These are phyloP conservation scores for Trichonephila clavata DNA, from an alignment of 1,140 invertebrate genomes.

Conservation along the genomic window DNA sequence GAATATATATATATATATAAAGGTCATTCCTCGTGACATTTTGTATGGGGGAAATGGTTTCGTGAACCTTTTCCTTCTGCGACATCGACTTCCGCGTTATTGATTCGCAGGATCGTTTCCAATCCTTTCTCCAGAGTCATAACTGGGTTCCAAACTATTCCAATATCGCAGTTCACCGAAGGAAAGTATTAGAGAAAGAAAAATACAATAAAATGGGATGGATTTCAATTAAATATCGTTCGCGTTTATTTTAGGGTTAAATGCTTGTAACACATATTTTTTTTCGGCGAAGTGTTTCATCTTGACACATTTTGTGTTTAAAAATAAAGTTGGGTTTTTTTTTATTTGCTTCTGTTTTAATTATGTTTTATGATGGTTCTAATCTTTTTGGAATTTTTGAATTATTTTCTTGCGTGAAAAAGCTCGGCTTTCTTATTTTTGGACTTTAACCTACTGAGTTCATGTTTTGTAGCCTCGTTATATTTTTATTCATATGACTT, in stretches of 20 bases:
- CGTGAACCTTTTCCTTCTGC: not conserved
- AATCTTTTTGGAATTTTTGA: no score
- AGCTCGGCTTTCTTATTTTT: no score
- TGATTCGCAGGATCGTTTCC: slow-evolving; percentile 1
- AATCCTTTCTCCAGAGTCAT: not conserved
- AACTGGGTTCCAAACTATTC: slow-evolving; percentile 10
- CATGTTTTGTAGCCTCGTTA: no score
- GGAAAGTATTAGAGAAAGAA: slow-evolving; percentile 6
- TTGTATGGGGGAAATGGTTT: not conserved
- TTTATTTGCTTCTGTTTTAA: not conserved
- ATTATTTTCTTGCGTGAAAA: no score
- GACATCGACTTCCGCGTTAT: slow-evolving; percentile 32
- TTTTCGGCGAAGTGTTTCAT: not conserved
- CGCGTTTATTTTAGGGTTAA: not conserved
- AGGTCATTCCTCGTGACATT: slow-evolving; percentile 16
- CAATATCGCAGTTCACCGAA: not conserved
- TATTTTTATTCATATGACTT: no score
- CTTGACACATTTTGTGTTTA: not conserved
- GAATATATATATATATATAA: not conserved
- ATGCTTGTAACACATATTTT: not conserved
- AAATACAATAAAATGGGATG: not conserved
- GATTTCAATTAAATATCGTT: not conserved
- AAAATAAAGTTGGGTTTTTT: not conserved
- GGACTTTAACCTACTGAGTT: no score
- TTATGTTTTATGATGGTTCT: no score